Conservation (phyloP, 2,113 vertebrate species). For the Pterophyllum scalare region DNA sequence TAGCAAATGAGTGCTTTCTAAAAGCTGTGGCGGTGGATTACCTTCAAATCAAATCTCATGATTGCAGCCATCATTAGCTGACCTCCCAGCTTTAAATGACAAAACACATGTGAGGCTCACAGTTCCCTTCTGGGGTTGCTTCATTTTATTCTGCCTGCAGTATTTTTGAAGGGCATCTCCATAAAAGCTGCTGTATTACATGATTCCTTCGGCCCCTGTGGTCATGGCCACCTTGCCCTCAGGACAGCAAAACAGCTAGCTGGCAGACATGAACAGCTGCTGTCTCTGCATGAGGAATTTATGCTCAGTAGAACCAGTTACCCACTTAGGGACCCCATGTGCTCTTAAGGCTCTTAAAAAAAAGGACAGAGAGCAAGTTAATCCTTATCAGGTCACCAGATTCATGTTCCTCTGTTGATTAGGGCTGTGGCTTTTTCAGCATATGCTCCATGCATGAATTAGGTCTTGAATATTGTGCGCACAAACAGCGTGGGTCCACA, state of each 20-base stretch:
- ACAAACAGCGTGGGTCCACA: not conserved
- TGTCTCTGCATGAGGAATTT: constrained; percentile 48
- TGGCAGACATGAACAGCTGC: constrained; percentile 39
- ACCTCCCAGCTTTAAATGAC: not conserved
- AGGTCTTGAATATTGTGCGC: constrained; percentile 9
- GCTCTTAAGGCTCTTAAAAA: constrained; percentile 37
- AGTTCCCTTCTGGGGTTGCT: not conserved
- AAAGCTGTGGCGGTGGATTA: not conserved
- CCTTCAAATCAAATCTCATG: not conserved
- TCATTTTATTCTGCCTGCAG: not conserved
- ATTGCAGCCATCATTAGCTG: not conserved
- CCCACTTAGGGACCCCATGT: not conserved
- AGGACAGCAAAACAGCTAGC: not conserved
- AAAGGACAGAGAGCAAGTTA: constrained; percentile 42
- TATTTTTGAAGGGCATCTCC: not conserved
- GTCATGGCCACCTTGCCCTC: constrained; percentile 3
- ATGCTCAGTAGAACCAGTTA: constrained; percentile 5
- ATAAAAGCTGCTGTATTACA: not conserved
- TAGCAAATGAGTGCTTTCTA: not conserved
- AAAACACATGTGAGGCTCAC: not conserved
- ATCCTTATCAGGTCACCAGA: constrained; percentile 42
- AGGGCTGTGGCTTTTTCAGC: constrained; percentile 30
- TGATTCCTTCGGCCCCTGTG: not conserved
- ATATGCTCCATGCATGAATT: not conserved
- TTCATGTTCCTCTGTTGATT: constrained; percentile 37